Base-by-base conservation (phyloP, 1,140 invertebrate species). In the Micrasema minimum region DNA sequence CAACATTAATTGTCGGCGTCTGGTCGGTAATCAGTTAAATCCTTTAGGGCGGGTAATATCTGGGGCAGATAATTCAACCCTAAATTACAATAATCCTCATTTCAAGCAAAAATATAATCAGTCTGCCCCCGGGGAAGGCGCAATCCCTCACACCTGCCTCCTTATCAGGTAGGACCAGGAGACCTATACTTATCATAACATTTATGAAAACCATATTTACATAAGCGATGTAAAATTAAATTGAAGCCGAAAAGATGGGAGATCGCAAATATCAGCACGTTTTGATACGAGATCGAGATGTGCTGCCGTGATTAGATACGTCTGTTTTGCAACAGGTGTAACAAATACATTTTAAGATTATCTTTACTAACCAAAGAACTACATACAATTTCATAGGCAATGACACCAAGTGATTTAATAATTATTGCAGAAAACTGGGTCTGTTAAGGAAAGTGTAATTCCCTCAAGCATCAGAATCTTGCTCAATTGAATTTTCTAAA, bases 41-140 rank as follows among this genome's bases (percentile, higher is more conserved):
- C 53, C 18, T 45, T 35, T 12, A 43, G 20, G 37, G 18, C 57
- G 18, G 16, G 37, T 0, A 12, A 10, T 9, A 43, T 62, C 57
- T 62, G 55, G 43, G 20, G 53, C 43, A 41, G 55, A 72, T 72
- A 72, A 68, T 50, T 64, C 71, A 61, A 31, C 46, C 41, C 41
- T 26, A 57, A 59, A 69, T 69, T 65, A 72, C 62, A 65, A 72
- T 65, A 59, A 72, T 73, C 48, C 72, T 1, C 14, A 35, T 66
- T 53, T 66, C 53, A 38, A 66, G 64, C 46, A 43, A 68, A 68
- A 55, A n/a, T 2, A 16, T 45, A 66, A 66, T 46, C 31, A 16
- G n/a, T 12, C 48, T 22, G n/a, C 18, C 35, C 51, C 66, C 51
- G 9, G 9, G 66, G 66, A 26, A 41, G 20, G 50, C 66, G 50